Evolutionary conservation across 2,888 invertebrate species (phyloP), one percentile per base, ranked within the genome.

Genomic region (Xestia c-nigrum): DNA sequence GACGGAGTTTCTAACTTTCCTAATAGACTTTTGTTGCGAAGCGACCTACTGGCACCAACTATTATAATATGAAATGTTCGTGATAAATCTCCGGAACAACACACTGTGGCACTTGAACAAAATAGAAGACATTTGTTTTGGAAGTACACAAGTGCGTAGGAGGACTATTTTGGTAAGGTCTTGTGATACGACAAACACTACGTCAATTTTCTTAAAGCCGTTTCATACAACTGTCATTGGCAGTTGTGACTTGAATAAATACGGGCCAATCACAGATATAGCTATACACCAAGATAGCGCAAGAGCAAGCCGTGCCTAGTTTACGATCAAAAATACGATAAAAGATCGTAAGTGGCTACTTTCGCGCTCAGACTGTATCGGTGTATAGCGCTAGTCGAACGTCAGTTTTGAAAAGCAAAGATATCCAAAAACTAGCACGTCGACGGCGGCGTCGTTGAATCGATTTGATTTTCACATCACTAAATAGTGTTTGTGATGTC

Each of bases 1-100:
- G 76, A 70, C 66, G 24, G 38, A 74, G 79, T 85, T 80, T 57
- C 74, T 57, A 72, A 85, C 85, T 85, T 85, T 79, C 67, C 61
- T 83, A 85, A 85, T 85, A 85, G 83, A 85, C 85, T 83, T 85
- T 79, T 85, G 83, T 83, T 59, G 64, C 76, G 84, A 78, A 47
- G 74, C 84, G 85, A 85, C 85, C 76, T 64, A 82, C 52, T 80
- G 85, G 80, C 85, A 85, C 87, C 81, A 77, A 75, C 81, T 85
- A 80, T 85, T 80, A 76, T 69, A 85, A 78, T 82, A 80, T 78
- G 76, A 76, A 83, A 72, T 76, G 72, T 38, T 74, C 59, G 72
- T 70, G 74, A 85, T 83, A 85, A 82, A 86, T 86, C 82, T 73
- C 52, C 31, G 16, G 61, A 40, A 72, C 63, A 38, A 61, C 64